A percentile compares a stretch with the other conserved stretches of the same genome.
phyloP scores from a whole-genome alignment of 2,113 vertebrate genomes.

The Ahaetulla prasina region DNA sequence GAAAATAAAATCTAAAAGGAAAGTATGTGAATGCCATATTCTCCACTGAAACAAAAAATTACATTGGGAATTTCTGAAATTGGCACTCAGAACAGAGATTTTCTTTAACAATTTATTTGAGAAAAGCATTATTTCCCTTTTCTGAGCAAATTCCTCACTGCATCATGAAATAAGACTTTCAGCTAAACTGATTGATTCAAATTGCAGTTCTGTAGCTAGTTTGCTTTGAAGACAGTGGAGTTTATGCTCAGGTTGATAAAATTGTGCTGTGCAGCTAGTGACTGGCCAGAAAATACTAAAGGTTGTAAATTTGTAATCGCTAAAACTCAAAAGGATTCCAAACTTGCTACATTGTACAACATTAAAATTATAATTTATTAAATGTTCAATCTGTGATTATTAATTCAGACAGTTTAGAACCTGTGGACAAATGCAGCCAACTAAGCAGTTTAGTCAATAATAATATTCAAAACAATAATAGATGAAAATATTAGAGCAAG shows the following conservation, averaged over 20 bases:
- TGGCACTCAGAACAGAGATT: neutral
- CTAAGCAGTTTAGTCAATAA: neutral
- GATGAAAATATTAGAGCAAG: neutral
- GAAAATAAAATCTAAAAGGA: neutral
- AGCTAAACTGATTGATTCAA: neutral
- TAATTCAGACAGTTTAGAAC: neutral
- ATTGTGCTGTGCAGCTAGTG: neutral
- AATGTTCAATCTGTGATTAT: slow-evolving; percentile 29
- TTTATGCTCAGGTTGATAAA: neutral
- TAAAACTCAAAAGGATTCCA: neutral
- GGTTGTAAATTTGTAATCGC: neutral
- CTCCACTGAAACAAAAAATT: neutral
- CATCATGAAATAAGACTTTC: neutral
- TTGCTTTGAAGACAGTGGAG: neutral
- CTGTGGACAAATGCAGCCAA: neutral
- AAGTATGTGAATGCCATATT: neutral
- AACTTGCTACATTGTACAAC: neutral
- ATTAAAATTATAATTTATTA: neutral
- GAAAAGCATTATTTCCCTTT: neutral
- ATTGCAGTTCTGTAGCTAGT: neutral
- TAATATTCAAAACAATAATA: neutral
- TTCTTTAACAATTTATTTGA: neutral
- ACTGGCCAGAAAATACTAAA: neutral
- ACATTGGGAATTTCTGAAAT: neutral
- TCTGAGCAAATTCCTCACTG: neutral